Conservation (phyloP, 2,888 invertebrate genomes). For the Selenia dentaria region DNA sequence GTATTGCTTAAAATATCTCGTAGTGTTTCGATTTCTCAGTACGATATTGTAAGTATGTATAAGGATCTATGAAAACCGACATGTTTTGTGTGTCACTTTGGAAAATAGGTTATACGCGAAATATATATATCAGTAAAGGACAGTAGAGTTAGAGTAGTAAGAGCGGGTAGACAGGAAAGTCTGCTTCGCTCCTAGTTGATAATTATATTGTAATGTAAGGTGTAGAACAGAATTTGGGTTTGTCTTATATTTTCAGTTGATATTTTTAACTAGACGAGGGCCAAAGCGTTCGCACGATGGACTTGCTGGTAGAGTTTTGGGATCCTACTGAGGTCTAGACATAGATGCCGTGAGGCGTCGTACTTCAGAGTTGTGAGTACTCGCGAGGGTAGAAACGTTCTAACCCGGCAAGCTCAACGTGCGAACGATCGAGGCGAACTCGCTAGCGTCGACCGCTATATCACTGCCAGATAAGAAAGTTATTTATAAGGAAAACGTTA, state of each 20-base stretch:
- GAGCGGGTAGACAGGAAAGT: conserved; percentile 28
- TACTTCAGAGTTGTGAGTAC: too few relatives aligned
- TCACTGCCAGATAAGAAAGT: conserved; percentile 77
- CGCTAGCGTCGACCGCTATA: conserved; percentile 74
- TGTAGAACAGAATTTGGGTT: conserved; percentile 47
- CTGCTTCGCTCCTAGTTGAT: conserved; percentile 40
- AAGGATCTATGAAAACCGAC: too few relatives aligned
- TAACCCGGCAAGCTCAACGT: neutral
- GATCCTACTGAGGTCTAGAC: too few relatives aligned
- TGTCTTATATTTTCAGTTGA: conserved; percentile 53
- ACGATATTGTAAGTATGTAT: neutral
- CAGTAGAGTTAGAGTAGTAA: conserved; percentile 39
- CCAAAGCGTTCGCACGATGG: conserved; percentile 47
- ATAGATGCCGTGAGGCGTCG: too few relatives aligned
- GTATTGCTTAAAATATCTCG: too few relatives aligned
- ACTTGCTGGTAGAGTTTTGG: neutral
- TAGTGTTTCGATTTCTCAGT: neutral
- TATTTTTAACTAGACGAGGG: conserved; percentile 47
- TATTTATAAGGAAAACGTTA: conserved; percentile 51
- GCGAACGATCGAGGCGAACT: conserved; percentile 35
- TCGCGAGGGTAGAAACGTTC: too few relatives aligned
- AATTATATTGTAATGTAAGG: conserved; percentile 43
- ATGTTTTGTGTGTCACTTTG: too few relatives aligned
- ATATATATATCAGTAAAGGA: conserved; percentile 34
- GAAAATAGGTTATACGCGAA: neutral